Percentiles rank a stretch among this genome's conserved stretches.
phyloP scores from a whole-genome alignment of 2,113 vertebrate species.

The Struthio camelus region DNA sequence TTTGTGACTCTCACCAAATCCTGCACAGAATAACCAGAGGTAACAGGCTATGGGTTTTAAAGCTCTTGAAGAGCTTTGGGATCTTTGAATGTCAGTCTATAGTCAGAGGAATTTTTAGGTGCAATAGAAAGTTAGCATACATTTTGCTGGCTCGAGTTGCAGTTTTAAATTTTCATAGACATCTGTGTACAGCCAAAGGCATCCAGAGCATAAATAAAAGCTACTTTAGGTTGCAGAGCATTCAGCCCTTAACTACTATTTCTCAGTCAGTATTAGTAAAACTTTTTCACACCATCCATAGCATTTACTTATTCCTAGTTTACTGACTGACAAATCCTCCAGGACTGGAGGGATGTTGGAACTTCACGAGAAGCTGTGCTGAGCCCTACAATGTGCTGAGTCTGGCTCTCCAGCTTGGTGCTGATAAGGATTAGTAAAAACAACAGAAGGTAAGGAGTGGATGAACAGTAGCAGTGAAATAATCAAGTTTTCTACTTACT shows the following conservation, averaged over 20 bases:
- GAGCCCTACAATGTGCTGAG: accelerated
- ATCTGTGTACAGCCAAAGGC: background rate
- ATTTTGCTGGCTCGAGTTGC: background rate
- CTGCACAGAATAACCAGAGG: background rate
- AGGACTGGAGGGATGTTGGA: background rate
- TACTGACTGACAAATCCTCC: background rate
- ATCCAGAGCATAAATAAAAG: background rate
- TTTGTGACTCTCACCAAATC: background rate
- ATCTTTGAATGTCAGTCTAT: accelerated
- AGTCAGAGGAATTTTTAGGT: background rate
- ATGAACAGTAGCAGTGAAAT: background rate
- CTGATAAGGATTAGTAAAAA: background rate
- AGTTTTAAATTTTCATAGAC: background rate
- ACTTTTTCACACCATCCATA: background rate
- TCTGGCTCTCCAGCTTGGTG: background rate
- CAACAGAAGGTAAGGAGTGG: background rate
- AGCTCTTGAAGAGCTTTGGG: background rate
- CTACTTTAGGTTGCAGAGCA: background rate
- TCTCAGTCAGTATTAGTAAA: background rate
- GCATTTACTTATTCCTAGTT: background rate
- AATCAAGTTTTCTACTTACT: background rate
- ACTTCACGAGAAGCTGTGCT: background rate
- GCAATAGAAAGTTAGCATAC: background rate
- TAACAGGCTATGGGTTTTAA: background rate
- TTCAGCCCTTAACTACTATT: background rate